These are phyloP conservation scores for Agraylea sexmaculata DNA, from an alignment of 1,140 invertebrate genomes.

Conservation along the genomic window DNA sequence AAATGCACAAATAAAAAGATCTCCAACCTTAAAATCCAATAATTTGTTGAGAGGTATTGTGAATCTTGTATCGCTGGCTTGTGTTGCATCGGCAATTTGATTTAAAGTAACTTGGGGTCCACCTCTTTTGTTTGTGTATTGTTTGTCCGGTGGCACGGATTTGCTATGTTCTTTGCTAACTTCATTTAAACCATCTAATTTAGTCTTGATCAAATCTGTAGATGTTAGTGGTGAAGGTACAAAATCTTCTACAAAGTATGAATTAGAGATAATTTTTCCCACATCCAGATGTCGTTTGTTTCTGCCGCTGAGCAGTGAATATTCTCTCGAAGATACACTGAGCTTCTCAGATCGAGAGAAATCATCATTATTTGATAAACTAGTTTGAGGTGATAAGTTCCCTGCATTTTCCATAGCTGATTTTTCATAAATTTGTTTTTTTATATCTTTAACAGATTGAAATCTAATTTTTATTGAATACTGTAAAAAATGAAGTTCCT, in stretches of 20 bases:
- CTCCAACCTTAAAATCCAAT: constrained; percentile 17
- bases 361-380: constrained; percentile 14
- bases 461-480: constrained; percentile 37
- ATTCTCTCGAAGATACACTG: constrained; percentile 18
- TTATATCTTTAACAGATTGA: constrained; percentile 36
- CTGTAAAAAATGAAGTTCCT: constrained; percentile 34
- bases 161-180: neutral
- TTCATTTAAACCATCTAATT: neutral
- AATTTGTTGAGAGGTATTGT: constrained; percentile 17
- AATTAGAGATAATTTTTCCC: constrained; percentile 12
- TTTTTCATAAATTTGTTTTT: constrained; percentile 36
- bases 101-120: no score
- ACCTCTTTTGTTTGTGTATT: neutral
- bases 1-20: constrained; percentile 4
- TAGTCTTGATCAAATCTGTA: constrained; percentile 7
- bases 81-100: neutral
- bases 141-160: constrained; percentile 10
- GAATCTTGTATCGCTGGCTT: constrained; percentile 10
- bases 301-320: constrained; percentile 15
- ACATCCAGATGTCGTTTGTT: constrained; percentile 13
- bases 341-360: constrained; percentile 19
- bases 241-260: neutral
- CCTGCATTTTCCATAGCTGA: constrained; percentile 29
- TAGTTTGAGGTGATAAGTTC: constrained; percentile 19
- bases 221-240: constrained; percentile 2